Evolutionary conservation across 2,113 vertebrate species (phyloP), one percentile per base, ranked within the genome.

Genomic region (Corythornis madagascariensis): DNA sequence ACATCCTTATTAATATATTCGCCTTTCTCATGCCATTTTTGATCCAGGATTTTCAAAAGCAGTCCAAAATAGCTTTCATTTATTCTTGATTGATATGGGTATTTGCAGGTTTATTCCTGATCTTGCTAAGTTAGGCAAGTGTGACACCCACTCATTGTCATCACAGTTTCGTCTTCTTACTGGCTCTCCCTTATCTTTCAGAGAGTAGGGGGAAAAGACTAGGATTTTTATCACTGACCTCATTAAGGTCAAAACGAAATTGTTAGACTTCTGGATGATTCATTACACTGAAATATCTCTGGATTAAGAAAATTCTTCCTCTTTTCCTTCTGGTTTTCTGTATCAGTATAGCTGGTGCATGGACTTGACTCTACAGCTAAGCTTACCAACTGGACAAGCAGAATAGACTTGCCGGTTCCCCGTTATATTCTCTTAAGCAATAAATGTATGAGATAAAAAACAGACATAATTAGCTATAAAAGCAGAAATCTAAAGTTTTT

Each of bases 141-240:
- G n/a, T 66, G 11, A 35, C 16, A 42, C 2, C 20, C 0, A 8
- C 26, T 28, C 5, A 0, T 40, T 33, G 6, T 40, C 16, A 31
- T 45, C 21, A 5, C 7, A 61, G 4, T 4, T 83, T 64, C 7
- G 11, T 63, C 13, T 42, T 65, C 33, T 16, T 33, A 17, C 11
- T 21, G 29, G 3, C 11, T 74, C 59, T 28, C 31, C n/a, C 20
- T 13, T 33, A n/a, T 17, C 20, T 69, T 72, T 73, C 21, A 57
- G 22, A 40, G 14, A 2, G 0, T 4, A 18, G 11, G 0, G 1
- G 9, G 4, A 61, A 61, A 79, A 76, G 22, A 22, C 9, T 38
- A 60, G 8, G 19, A 66, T 53, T 73, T 45, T 50, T 66, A 16
- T 57, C 13, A 55, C 13, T 56, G 45, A 65, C 11, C 16, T 42